Base-by-base conservation (phyloP, 2,797 vertebrate genomes). In the Chaetophractus vellerosus region DNA sequence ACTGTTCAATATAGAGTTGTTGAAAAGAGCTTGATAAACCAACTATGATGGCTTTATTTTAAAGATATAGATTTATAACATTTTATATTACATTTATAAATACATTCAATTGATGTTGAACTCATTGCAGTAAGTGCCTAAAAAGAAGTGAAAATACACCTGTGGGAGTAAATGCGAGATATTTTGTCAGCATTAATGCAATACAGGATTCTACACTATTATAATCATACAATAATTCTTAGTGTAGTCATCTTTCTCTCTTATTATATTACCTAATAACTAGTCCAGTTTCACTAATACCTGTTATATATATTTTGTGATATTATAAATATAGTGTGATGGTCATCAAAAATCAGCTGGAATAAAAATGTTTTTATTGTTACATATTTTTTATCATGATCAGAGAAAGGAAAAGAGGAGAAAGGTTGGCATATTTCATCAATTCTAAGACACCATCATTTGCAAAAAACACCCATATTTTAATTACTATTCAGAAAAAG, bases 21-120 rank as follows among this genome's bases (percentile, higher is more conserved):
- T 21, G 0, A 68, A 93, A 90, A 72, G 23, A 71, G 48, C 41
- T 55, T 90, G 74, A 68, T 68, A 69, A 79, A 64, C 15, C n/a
- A 59, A 28, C 4, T 10, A 45, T 15, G 6, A 69, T 21, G 57
- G 33, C 21, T 90, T 28, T n/a, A 31, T 3, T 83, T 55, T 18
- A 45, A 90, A 18, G 19, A 66, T 36, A 64, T 16, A 55, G 28
- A 71, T 80, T 71, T 45, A 71, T 26, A 61, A 24, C 26, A 78
- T n/a, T 92, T 88, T 55, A 10, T 61, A 36, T 45, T 48, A 3
- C 10, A 88, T 38, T 71, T 55, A 36, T 71, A 55, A 15, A 66
- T 36, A 18, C 15, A 92, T 76, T 64, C 10, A 50, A 52, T 50
- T 90, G 15, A 95, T 85, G 80, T 90, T 89, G 21, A 38, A n/a